These are phyloP conservation scores for Notamacropus eugenii DNA, from an alignment of 2,797 vertebrate species.

Conservation along the genomic window DNA sequence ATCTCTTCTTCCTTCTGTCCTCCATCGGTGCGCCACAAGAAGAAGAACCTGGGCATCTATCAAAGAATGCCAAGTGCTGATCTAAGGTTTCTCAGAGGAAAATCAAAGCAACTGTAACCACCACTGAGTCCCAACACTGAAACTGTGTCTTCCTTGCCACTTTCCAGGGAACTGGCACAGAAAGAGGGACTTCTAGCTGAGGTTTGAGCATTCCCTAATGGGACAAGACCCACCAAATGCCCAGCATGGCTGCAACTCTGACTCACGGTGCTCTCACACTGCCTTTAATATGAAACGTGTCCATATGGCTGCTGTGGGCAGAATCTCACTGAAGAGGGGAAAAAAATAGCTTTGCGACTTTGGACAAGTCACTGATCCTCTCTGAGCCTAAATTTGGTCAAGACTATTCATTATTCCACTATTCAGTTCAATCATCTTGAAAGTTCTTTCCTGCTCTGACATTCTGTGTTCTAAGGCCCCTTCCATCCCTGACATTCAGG, in stretches of 20 bases:
- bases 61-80: background rate
- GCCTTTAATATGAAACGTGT: background rate
- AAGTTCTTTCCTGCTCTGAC: background rate
- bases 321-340: background rate
- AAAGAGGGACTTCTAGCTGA: background rate
- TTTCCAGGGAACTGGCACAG: background rate
- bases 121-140: background rate
- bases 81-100: background rate
- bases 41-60: background rate
- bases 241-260: background rate
- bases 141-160: background rate
- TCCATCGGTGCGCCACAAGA: background rate
- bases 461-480: background rate
- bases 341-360: background rate
- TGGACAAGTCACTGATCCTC: background rate
- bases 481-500: background rate
- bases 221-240: background rate
- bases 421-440: background rate
- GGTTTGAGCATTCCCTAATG: background rate
- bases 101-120: background rate
- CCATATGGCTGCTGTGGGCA: background rate
- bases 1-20: background rate
- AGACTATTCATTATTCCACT: background rate
- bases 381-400: background rate
- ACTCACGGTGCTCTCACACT: background rate